These are phyloP conservation scores for Guaruba guarouba DNA, from an alignment of 2,113 vertebrate genomes.

Conservation along the genomic window DNA sequence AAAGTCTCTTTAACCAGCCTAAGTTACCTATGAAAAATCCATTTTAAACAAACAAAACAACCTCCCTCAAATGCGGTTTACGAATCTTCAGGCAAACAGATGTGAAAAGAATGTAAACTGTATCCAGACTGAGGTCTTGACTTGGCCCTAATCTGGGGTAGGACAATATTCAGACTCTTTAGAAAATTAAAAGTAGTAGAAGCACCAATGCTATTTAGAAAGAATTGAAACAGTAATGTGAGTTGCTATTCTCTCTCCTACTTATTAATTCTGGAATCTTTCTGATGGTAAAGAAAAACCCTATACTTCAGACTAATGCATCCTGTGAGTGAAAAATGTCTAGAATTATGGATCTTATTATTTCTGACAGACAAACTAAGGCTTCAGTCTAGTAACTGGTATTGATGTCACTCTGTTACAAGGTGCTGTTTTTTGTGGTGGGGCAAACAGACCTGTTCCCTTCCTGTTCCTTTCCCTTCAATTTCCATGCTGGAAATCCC, in stretches of 20 bases:
- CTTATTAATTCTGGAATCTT: background rate
- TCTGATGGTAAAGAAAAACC: background rate
- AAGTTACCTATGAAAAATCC: background rate
- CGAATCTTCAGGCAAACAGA: background rate
- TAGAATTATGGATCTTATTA: background rate
- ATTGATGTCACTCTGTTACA: background rate
- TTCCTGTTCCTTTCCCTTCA: background rate
- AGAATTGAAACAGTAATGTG: background rate
- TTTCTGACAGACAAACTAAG: background rate
- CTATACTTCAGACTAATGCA: background rate
- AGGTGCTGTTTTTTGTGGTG: background rate
- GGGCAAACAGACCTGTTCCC: background rate
- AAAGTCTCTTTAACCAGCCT: background rate
- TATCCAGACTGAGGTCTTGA: background rate
- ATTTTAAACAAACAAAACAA: background rate
- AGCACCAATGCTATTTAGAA: background rate
- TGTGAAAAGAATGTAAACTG: background rate
- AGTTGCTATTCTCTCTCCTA: background rate
- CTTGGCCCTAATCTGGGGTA: background rate
- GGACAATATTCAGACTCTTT: background rate
- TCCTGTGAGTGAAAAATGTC: background rate
- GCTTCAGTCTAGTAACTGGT: background rate
- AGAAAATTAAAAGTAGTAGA: background rate
- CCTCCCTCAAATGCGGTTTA: background rate
- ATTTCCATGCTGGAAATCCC: background rate